Evolutionary conservation across 2,797 vertebrate species (phyloP), one percentile per base, ranked within the genome.

Genomic region (Hyperoplus lanceolatus): DNA sequence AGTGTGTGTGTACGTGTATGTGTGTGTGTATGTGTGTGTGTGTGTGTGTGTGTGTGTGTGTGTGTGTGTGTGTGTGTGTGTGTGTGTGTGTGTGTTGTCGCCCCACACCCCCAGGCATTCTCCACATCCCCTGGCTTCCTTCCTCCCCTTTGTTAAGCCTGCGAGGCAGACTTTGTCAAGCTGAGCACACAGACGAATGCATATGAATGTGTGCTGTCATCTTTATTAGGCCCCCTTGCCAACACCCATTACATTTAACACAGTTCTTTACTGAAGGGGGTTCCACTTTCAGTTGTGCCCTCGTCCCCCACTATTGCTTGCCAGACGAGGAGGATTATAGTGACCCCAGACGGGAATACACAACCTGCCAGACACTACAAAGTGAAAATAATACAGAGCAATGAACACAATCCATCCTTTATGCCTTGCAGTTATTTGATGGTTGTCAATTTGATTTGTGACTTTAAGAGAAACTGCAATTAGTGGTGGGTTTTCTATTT

Each of bases 111-210:
- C 50, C 77, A 86, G 85, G 82, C 91, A 88, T 88, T 90, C 89
- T 82, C 84, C 79, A 73, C 80, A 87, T 71, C 89, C 90, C 86
- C 90, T 80, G 65, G 93, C 91, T 94, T 93, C 93, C 94, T 95
- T 95, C 94, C 94, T 95, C 86, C 91, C 90, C 94, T 95, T 95
- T 95, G 94, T 95, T 94, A 89, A 87, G 86, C 78, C 86, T 87
- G 80, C 46, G 13, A 90, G 90, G 87, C 91, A 93, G 93, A 94
- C 93, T 93, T 94, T 39, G 90, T 94, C 93, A 95, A 95, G 94
- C 95, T 95, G 95, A 94, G 94, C 93, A 95, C 94, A 95, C 95
- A 95, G 90, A 93, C 87, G 36, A 89, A 93, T 89, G 93, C 94
- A 95, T 96, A 95, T 95, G 91, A 95, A 94, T 94, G 94, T 90